Evolutionary conservation across 2,797 vertebrate genomes (phyloP).

Genomic region (Muraenolepis orangiensis): DNA sequence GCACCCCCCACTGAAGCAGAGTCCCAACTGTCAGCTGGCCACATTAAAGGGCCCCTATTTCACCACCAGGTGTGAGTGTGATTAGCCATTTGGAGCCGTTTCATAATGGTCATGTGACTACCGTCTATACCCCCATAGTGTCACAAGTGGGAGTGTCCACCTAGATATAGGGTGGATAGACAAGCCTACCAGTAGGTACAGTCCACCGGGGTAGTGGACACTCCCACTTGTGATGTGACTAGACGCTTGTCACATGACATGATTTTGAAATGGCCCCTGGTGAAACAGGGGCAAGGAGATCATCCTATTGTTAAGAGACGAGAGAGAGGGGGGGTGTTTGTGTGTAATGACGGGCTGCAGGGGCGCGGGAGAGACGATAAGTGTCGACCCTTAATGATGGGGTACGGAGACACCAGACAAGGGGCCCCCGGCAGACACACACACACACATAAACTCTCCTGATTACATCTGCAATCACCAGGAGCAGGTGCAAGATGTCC

Average conservation of each 20-base stretch:
- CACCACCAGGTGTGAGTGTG: no score
- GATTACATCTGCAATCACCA: conserved; percentile 47
- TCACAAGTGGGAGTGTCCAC: no score
- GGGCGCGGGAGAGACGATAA: conserved; percentile 54
- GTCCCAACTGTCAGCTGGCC: conserved; percentile 47
- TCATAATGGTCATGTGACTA: no score
- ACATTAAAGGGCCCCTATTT: no score
- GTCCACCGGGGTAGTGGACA: no score
- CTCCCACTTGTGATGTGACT: no score
- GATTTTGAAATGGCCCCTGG: no score
- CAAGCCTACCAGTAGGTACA: no score
- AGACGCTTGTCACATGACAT: no score
- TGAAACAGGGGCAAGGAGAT: conserved; percentile 53
- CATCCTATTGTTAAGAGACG: conserved; percentile 45
- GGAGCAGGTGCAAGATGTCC: neutral
- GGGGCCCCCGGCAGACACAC: conserved; percentile 30
- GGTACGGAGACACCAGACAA: conserved; percentile 20
- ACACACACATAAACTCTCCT: conserved; percentile 16
- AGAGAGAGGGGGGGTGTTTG: conserved; percentile 66
- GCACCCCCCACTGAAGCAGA: conserved; percentile 20
- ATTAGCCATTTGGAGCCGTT: no score
- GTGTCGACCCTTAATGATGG: conserved; percentile 48
- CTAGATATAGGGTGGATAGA: no score
- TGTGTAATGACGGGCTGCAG: conserved; percentile 73
- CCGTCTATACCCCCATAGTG: no score